A percentile compares a stretch with the other conserved stretches of the same genome.
phyloP scores from a whole-genome alignment of 2,113 vertebrate genomes.

The Hemiprocne comata region DNA sequence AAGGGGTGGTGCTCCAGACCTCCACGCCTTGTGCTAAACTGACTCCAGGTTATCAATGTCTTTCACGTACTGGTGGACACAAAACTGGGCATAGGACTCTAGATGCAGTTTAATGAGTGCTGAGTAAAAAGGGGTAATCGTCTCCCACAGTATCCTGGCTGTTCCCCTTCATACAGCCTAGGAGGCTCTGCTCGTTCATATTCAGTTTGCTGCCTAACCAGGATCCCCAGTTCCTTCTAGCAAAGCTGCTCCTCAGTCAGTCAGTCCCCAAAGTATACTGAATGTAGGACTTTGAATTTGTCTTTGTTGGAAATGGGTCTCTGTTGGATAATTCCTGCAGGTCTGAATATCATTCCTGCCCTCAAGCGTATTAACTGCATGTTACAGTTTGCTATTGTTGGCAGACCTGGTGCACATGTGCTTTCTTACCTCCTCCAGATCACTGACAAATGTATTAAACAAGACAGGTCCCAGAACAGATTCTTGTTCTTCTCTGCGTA shows the following conservation, averaged over 20 bases:
- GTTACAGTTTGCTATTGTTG: not conserved
- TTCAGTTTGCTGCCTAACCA: not conserved
- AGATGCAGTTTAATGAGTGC: not conserved
- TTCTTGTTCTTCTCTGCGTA: not conserved
- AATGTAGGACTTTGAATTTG: not conserved
- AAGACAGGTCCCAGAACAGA: not conserved
- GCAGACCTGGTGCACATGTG: rapidly evolving
- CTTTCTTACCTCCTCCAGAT: not conserved
- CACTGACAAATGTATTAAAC: not conserved
- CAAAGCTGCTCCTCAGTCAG: not conserved
- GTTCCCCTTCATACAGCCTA: not conserved
- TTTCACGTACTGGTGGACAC: not conserved
- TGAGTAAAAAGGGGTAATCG: not conserved
- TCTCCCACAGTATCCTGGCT: not conserved
- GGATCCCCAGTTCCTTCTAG: not conserved
- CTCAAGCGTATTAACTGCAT: not conserved
- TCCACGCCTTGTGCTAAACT: not conserved
- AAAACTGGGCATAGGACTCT: not conserved
- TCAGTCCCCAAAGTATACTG: not conserved
- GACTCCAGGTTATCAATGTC: not conserved
- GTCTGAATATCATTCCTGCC: not conserved
- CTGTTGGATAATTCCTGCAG: not conserved
- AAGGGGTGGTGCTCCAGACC: not conserved
- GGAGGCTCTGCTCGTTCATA: not conserved
- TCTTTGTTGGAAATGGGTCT: not conserved